Conservation (phyloP, 2,888 invertebrate genomes). For the Nycteola revayana region DNA sequence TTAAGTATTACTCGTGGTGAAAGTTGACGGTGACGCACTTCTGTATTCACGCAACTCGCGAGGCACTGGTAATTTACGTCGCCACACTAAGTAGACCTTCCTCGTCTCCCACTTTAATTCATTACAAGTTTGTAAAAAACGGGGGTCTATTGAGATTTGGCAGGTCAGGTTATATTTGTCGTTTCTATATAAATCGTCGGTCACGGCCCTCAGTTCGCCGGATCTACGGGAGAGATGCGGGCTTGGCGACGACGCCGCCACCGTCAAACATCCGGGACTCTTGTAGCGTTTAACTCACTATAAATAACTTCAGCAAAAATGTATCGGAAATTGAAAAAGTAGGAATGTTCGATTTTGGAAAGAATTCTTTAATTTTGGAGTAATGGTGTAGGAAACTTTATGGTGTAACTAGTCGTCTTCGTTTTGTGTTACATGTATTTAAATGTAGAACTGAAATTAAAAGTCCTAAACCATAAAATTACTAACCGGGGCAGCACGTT, state of each 20-base stretch:
- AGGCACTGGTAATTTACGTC: slow-evolving; percentile 57
- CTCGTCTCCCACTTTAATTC: slow-evolving; percentile 44
- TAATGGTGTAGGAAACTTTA: no score
- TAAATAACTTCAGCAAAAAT: slow-evolving; percentile 13
- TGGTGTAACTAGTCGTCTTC: no score
- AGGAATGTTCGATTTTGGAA: no score
- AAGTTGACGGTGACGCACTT: slow-evolving; percentile 76
- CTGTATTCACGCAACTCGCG: slow-evolving; percentile 64
- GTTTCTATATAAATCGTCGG: slow-evolving; percentile 57
- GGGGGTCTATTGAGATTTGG: slow-evolving; percentile 41
- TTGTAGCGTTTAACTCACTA: slow-evolving; percentile 3
- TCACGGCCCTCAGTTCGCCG: slow-evolving; percentile 48
- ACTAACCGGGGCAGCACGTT: no score
- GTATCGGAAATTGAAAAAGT: background rate
- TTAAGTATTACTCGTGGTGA: slow-evolving; percentile 53
- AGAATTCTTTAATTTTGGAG: no score
- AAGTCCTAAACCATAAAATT: no score
- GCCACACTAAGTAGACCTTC: slow-evolving; percentile 51
- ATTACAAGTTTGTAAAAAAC: slow-evolving; percentile 36
- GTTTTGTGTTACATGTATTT: no score
- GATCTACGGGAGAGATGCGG: slow-evolving; percentile 58
- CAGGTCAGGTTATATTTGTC: slow-evolving; percentile 49
- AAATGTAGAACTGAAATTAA: no score
- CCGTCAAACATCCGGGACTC: slow-evolving; percentile 54
- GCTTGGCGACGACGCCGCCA: slow-evolving; percentile 45